phyloP scores from a whole-genome alignment of 2,113 vertebrate species.

The Morone chrysops region DNA sequence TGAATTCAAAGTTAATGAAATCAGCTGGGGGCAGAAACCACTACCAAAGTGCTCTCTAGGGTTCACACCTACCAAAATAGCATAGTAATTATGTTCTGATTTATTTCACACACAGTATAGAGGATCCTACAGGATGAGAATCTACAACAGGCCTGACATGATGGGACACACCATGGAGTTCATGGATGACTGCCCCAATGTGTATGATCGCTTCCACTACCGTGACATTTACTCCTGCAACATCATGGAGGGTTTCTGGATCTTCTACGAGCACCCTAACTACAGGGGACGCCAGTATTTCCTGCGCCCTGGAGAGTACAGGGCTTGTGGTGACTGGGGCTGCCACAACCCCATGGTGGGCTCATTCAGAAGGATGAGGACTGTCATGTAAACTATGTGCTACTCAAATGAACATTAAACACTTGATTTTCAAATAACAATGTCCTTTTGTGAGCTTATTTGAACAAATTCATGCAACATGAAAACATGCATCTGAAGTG shows the following conservation, averaged over 20 bases:
- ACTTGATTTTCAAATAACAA: constrained; percentile 42
- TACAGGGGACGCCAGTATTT: constrained; percentile 85
- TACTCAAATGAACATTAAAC: constrained; percentile 67
- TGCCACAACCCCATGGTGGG: constrained; percentile 82
- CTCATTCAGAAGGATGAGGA: constrained; percentile 84
- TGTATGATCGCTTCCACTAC: constrained; percentile 77
- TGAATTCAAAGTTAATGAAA: constrained; percentile 52
- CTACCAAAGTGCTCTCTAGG: constrained; percentile 15
- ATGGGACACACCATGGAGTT: constrained; percentile 82
- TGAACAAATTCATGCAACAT: neutral
- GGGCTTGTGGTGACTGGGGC: constrained; percentile 82
- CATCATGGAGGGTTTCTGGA: constrained; percentile 82
- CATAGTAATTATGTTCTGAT: constrained; percentile 37
- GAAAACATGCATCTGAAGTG: neutral
- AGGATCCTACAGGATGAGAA: constrained; percentile 81
- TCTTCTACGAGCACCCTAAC: constrained; percentile 85
- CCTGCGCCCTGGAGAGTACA: constrained; percentile 83
- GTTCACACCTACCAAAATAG: constrained; percentile 2
- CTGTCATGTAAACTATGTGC: constrained; percentile 65
- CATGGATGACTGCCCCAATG: constrained; percentile 82
- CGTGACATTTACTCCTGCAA: constrained; percentile 82
- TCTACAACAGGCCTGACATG: constrained; percentile 82
- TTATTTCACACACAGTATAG: constrained; percentile 74
- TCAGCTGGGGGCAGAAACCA: constrained; percentile 14
- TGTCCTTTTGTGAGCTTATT: constrained; percentile 35